Evolutionary conservation across 2,888 invertebrate genomes (phyloP).

Genomic region (Cremastinae sp.): DNA sequence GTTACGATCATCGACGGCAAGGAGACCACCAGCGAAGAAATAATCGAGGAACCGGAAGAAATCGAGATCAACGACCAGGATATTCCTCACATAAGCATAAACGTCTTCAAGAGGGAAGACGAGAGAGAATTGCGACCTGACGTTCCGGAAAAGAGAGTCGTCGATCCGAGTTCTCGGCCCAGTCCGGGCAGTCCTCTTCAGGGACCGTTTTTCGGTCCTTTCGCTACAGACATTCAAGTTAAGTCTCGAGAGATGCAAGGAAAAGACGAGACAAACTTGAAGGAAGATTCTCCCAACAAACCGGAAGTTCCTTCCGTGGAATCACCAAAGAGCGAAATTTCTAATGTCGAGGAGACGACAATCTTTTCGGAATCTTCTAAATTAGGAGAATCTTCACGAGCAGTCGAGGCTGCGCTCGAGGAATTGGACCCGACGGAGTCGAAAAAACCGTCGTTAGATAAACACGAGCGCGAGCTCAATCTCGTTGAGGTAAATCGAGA

Average conservation of each 20-base stretch:
- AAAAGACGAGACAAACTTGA: too few relatives aligned
- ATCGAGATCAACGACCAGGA: constrained; percentile 87
- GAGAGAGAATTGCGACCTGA: constrained; percentile 77
- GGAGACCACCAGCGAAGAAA: constrained; percentile 91
- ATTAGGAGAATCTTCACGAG: neutral
- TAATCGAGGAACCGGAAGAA: constrained; percentile 92
- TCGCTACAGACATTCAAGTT: constrained; percentile 67
- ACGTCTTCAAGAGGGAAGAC: constrained; percentile 83
- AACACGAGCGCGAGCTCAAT: constrained; percentile 66
- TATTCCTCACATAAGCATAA: constrained; percentile 87
- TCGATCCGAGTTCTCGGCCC: constrained; percentile 12
- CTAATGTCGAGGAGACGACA: constrained; percentile 16
- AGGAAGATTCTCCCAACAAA: too few relatives aligned
- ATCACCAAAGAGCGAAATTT: constrained; percentile 14
- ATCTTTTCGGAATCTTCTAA: neutral
- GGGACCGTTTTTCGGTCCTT: constrained; percentile 72
- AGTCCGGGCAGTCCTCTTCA: constrained; percentile 65
- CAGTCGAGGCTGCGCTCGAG: neutral
- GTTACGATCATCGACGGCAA: constrained; percentile 91
- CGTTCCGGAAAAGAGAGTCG: neutral
- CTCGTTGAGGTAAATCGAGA: constrained; percentile 70
- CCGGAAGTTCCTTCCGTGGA: neutral
- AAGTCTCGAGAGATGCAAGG: constrained; percentile 47
- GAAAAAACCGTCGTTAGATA: constrained; percentile 53
- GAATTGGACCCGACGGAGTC: constrained; percentile 22